A percentile compares a stretch with the other conserved stretches of the same genome.
phyloP scores from a whole-genome alignment of 2,797 vertebrate genomes.

The Hozukius guyotensis region DNA sequence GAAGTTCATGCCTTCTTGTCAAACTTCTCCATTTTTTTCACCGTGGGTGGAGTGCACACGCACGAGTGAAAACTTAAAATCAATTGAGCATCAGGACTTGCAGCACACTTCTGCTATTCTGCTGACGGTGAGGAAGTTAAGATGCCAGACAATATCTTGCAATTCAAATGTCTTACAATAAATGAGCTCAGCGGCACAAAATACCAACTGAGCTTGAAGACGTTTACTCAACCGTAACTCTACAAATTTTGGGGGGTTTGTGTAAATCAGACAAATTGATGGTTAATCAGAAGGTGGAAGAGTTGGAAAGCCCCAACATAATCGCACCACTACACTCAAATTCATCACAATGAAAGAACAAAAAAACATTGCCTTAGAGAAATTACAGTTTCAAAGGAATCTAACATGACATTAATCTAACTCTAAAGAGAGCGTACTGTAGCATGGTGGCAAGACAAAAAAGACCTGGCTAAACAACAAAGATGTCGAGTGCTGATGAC shows the following conservation, averaged over 20 bases:
- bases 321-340: neutral
- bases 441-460: neutral
- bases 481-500: neutral
- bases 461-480: slow-evolving; percentile 12
- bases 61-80: slow-evolving; percentile 23
- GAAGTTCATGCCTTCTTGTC: slow-evolving; percentile 2
- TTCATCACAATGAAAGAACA: neutral
- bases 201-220: slow-evolving; percentile 9
- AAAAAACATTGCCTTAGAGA: neutral
- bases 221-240: slow-evolving; percentile 9
- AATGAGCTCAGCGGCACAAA: slow-evolving; percentile 37
- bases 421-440: neutral
- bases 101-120: slow-evolving; percentile 47
- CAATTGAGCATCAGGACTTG: slow-evolving; percentile 16
- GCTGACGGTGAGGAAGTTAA: slow-evolving; percentile 46
- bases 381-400: neutral
- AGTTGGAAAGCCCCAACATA: slow-evolving; percentile 1
- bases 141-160: slow-evolving; percentile 13
- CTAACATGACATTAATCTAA: neutral
- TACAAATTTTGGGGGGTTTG: slow-evolving; percentile 3
- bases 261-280: slow-evolving; percentile 20
- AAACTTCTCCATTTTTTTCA: slow-evolving; percentile 23
- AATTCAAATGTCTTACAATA: slow-evolving; percentile 48
- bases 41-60: slow-evolving; percentile 12
- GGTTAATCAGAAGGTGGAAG: slow-evolving; percentile 14